These are phyloP conservation scores for Indicator indicator DNA, from an alignment of 2,113 vertebrate species.

Conservation along the genomic window DNA sequence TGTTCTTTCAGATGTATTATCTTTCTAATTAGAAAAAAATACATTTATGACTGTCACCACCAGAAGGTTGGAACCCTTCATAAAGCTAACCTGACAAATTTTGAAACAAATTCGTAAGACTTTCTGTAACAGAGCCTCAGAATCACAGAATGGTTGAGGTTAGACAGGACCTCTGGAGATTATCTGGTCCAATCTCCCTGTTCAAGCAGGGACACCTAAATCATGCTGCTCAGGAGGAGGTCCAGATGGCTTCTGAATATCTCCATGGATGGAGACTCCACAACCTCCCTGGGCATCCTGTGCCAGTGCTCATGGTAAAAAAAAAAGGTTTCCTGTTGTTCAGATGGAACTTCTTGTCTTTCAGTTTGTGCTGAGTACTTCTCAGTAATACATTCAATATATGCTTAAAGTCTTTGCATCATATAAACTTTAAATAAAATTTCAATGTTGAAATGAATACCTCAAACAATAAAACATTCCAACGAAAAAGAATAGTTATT, in stretches of 20 bases:
- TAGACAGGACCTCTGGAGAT: no score
- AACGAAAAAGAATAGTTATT: not conserved
- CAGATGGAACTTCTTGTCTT: not conserved
- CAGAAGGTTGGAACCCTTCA: not conserved
- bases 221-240: no score
- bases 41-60: not conserved
- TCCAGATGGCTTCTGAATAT: no score
- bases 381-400: not conserved
- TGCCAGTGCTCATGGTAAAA: no score
- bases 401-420: not conserved
- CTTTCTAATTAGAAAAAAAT: constrained; percentile 27
- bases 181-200: no score
- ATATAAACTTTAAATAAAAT: not conserved
- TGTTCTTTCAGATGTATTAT: not conserved
- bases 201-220: no score
- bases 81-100: not conserved
- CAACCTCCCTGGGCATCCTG: no score
- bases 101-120: constrained; percentile 24
- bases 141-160: no score
- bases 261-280: no score
- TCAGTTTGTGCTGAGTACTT: not conserved
- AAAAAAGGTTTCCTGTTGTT: not conserved
- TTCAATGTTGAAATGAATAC: not conserved
- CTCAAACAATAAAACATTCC: not conserved
- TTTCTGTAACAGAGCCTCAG: not conserved